Conservation (phyloP, 1,140 invertebrate genomes). For the Leptonema lineaticorne region DNA sequence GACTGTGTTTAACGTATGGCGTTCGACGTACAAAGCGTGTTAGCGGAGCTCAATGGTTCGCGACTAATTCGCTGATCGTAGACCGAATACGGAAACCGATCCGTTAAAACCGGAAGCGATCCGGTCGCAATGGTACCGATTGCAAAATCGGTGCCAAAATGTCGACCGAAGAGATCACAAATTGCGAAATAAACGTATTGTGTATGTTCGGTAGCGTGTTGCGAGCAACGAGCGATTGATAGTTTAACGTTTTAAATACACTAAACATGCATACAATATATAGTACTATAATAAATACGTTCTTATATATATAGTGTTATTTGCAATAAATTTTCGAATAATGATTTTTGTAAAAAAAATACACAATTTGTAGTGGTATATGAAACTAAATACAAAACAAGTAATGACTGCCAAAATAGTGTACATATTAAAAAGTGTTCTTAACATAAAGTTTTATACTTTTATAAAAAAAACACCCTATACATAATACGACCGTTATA, state of each 20-base stretch:
- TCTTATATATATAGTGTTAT: neutral
- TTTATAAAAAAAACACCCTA: no score
- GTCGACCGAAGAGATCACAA: slow-evolving; percentile 1
- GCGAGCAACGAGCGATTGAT: slow-evolving; percentile 5
- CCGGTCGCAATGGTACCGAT: neutral
- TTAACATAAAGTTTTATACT: no score
- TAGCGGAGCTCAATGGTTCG: slow-evolving; percentile 38
- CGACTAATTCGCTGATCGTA: slow-evolving; percentile 28
- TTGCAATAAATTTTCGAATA: neutral
- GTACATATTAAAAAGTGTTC: no score
- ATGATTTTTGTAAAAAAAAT: no score
- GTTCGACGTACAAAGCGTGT: slow-evolving; percentile 39
- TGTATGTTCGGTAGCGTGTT: neutral
- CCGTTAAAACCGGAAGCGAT: neutral
- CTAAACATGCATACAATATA: no score
- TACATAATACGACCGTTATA: no score
- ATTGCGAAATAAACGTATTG: slow-evolving; percentile 6
- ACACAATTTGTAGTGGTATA: no score
- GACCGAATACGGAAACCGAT: slow-evolving; percentile 11
- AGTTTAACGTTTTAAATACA: neutral
- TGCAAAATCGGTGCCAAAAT: neutral
- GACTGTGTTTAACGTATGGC: neutral
- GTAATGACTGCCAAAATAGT: no score
- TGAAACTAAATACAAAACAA: no score
- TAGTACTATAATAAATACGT: neutral